Evolutionary conservation across 2,113 vertebrate genomes (phyloP).

Genomic region (Tichodroma muraria): DNA sequence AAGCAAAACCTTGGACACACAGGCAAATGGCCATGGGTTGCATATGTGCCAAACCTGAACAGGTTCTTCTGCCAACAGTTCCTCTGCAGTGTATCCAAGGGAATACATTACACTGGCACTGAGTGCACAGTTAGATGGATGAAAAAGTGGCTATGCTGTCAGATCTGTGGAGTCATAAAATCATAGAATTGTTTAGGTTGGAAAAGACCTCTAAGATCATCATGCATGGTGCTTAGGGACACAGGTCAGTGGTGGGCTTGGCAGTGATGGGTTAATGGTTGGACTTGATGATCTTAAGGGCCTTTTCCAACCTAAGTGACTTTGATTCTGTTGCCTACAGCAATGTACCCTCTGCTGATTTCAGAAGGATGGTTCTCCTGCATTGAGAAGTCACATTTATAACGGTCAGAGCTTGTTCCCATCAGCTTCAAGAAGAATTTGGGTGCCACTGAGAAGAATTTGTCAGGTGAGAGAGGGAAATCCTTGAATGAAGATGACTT

Average conservation of each 20-base stretch:
- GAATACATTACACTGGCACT: no score
- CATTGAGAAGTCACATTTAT: background rate
- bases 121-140: background rate
- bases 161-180: accelerated
- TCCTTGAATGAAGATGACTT: background rate
- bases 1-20: background rate
- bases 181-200: background rate
- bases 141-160: background rate
- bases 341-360: background rate
- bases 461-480: background rate
- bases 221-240: background rate
- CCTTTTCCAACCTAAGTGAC: background rate
- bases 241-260: background rate
- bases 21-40: background rate
- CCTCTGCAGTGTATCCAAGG: background rate
- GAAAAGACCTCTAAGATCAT: background rate
- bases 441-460: background rate
- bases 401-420: background rate
- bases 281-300: background rate
- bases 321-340: background rate
- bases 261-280: background rate
- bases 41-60: background rate
- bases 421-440: background rate
- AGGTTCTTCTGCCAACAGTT: background rate
- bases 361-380: background rate